Percentiles rank a stretch among this genome's conserved stretches.
These are phyloP conservation scores for Gadopsis bispinosus DNA, from an alignment of 2,797 vertebrate genomes.

Conservation along the genomic window DNA sequence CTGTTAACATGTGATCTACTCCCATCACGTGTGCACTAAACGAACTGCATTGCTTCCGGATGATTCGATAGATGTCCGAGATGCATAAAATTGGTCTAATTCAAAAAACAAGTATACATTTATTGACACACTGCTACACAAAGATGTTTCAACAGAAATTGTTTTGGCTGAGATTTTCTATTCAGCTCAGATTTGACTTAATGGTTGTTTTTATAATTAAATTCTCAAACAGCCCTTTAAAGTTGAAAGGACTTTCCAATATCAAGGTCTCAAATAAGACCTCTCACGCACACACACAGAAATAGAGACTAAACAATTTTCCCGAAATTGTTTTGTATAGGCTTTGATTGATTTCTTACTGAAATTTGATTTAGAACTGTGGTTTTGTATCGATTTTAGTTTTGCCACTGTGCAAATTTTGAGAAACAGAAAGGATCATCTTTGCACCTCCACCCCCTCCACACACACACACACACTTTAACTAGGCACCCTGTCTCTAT, in stretches of 20 bases:
- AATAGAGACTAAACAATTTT: background rate
- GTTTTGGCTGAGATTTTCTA: background rate
- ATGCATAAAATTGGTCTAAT: background rate
- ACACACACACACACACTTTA: background rate
- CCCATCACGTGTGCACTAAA: too few species aligned
- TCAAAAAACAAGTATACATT: background rate
- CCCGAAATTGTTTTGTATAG: background rate
- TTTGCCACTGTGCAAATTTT: background rate
- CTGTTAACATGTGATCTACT: background rate
- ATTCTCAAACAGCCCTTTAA: background rate
- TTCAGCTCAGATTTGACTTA: background rate
- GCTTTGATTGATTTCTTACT: conserved; percentile 4
- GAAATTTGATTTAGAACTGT: background rate
- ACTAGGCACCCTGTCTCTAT: background rate
- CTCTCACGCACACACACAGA: background rate
- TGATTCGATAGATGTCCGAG: background rate
- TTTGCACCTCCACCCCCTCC: background rate
- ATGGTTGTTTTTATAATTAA: background rate
- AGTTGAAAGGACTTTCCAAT: background rate
- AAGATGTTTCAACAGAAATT: background rate
- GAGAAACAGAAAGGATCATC: background rate
- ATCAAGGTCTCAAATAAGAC: background rate
- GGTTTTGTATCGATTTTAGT: background rate
- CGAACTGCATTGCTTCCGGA: background rate
- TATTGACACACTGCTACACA: background rate